These are phyloP conservation scores for Notothenia rossii DNA, from an alignment of 2,113 vertebrate species.

Conservation along the genomic window DNA sequence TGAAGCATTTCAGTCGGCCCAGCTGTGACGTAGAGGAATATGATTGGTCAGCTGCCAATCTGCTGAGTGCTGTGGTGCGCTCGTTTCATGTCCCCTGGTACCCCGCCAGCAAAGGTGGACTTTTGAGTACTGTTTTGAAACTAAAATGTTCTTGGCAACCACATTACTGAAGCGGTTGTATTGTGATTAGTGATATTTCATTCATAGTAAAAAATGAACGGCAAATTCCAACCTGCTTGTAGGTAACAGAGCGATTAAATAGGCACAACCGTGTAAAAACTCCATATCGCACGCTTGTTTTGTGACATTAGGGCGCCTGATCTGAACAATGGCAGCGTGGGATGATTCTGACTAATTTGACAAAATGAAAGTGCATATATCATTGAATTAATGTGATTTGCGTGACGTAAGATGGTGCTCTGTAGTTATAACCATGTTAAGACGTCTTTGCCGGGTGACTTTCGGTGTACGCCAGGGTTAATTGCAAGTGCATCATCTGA, in stretches of 20 bases:
- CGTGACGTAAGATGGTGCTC: background rate
- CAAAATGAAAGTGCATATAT: background rate
- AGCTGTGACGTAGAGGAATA: constrained; percentile 38
- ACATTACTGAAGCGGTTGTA: too few species aligned
- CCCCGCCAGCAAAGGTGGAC: background rate
- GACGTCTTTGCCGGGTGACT: background rate
- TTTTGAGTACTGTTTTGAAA: background rate
- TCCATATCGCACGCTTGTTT: constrained; percentile 10
- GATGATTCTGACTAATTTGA: background rate
- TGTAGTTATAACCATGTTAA: background rate
- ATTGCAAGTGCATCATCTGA: constrained; percentile 18
- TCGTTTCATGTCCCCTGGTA: background rate
- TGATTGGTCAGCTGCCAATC: constrained; percentile 41
- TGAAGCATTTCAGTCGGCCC: constrained; percentile 58
- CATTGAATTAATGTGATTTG: background rate
- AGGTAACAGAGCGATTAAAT: background rate
- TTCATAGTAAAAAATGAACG: background rate
- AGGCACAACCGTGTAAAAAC: background rate
- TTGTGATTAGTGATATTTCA: too few species aligned
- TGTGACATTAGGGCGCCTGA: background rate
- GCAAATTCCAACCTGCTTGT: background rate
- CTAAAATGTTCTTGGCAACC: background rate
- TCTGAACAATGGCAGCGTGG: background rate
- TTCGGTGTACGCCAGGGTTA: accelerated
- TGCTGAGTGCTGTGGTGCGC: constrained; percentile 12